Base-by-base conservation (phyloP, 2,888 invertebrate species). In the Pristionchus arcanus region DNA sequence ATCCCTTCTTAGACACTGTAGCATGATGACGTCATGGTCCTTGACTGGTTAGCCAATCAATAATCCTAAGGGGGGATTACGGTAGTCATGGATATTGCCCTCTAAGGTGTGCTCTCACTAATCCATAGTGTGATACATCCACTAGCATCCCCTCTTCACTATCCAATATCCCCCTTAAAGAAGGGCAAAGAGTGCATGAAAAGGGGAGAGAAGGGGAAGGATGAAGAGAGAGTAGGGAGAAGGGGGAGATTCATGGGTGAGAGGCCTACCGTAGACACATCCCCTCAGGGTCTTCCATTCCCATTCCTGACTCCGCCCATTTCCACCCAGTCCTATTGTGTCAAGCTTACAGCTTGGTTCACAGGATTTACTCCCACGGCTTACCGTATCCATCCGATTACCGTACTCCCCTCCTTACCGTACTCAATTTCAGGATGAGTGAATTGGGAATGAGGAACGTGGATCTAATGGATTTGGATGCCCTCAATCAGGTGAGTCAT, bases 391-490 rank as follows among this genome's bases (percentile, higher is more conserved):
- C 25, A 49, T 71, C 49, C n/a, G 53, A 49, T 37, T 71, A 55
- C 87, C 55, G 71, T 42, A 71, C 25, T 25, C 59, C 28, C 9
- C 13, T 42, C 42, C 21, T 34, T 68, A 55, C 87, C 4, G 87
- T 42, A 68, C 13, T 37, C 59, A 15, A 49, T 49, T 34, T 25
- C 53, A 71, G 74, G 87, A 55, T 55, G 87, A 34, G 49, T 21
- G 87, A 53, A 71, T n/a, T 55, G 49, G 87, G 55, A 11, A 31
- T 55, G 87, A 28, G 74, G 63, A 55, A 55, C 28, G 74, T 55
- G 74, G 34, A 88, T 88, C 34, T 88, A 53, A 71, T 88, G 87
- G 87, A 88, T 74, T 34, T 88, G 34, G 87, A 88, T 49, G 87
- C 74, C 2, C 31, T 88, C 42, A 55, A 55, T 42, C 74, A 88